A percentile compares a stretch with the other conserved stretches of the same genome.
phyloP scores from a whole-genome alignment of 2,888 invertebrate species.

The Caenorhabditis macrosperma region DNA sequence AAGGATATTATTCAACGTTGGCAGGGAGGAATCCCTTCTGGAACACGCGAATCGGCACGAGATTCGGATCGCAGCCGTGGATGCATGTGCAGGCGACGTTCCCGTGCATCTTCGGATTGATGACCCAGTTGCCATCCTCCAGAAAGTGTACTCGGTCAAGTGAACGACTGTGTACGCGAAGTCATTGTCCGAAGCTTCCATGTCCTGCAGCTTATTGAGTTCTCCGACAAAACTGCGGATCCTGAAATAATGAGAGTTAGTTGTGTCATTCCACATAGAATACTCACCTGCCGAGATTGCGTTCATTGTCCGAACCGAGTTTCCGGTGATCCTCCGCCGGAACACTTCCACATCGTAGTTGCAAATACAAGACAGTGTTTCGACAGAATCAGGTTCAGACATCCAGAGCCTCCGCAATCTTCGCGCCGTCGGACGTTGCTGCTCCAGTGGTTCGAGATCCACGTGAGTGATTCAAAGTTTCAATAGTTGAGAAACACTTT shows the following conservation, averaged over 20 bases:
- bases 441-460: no score
- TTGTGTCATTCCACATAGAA: background rate
- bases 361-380: background rate
- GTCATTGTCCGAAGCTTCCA: background rate
- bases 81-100: slow-evolving; percentile 8
- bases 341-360: background rate
- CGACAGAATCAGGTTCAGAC: background rate
- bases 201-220: background rate
- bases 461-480: no score
- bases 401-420: background rate
- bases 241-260: background rate
- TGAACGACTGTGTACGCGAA: background rate
- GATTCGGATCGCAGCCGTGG: slow-evolving; percentile 31
- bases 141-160: background rate
- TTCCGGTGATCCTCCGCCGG: background rate
- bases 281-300: background rate
- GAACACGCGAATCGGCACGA: slow-evolving; percentile 14
- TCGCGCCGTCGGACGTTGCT: no score
- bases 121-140: no score
- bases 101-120: slow-evolving; percentile 15
- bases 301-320: background rate
- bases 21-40: slow-evolving; percentile 35
- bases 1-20: no score
- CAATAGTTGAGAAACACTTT: no score
- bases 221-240: background rate